Evolutionary conservation across 2,888 invertebrate species (phyloP).

Genomic region (Lasius platythorax): DNA sequence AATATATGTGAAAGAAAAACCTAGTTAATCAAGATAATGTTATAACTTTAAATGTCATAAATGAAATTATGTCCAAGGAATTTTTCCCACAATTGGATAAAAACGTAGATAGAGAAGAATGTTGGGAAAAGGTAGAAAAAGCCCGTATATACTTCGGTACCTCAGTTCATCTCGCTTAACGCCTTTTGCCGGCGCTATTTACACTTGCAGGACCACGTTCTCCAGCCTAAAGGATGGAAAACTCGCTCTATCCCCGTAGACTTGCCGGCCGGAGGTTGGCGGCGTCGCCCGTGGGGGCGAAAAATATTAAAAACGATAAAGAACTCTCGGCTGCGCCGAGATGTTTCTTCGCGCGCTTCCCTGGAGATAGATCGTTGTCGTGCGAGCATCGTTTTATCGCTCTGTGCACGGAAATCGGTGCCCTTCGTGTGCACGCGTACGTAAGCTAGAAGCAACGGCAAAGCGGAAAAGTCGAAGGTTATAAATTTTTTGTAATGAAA

Average conservation of each 20-base stretch:
- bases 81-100: not conserved
- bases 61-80: not conserved
- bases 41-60: not conserved
- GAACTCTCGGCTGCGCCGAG: constrained; percentile 27
- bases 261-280: not conserved
- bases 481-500: constrained; percentile 57
- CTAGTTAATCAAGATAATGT: not conserved
- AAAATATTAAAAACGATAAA: constrained; percentile 62
- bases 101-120: not conserved
- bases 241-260: constrained; percentile 28
- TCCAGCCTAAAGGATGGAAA: constrained; percentile 25
- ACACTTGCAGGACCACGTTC: constrained; percentile 20
- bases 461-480: not conserved
- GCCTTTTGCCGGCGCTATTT: constrained; percentile 20
- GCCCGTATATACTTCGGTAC: not conserved
- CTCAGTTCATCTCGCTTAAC: constrained; percentile 24
- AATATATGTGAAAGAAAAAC: not conserved
- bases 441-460: constrained; percentile 19
- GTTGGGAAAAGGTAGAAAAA: not conserved
- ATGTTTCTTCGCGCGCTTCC: constrained; percentile 21
- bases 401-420: constrained; percentile 24
- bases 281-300: constrained; percentile 25
- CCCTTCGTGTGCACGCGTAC: constrained; percentile 11
- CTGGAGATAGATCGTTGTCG: constrained; percentile 39
- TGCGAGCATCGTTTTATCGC: constrained; percentile 42